Evolutionary conservation across 2,888 invertebrate species (phyloP).

Genomic region (Metellina segmentata): DNA sequence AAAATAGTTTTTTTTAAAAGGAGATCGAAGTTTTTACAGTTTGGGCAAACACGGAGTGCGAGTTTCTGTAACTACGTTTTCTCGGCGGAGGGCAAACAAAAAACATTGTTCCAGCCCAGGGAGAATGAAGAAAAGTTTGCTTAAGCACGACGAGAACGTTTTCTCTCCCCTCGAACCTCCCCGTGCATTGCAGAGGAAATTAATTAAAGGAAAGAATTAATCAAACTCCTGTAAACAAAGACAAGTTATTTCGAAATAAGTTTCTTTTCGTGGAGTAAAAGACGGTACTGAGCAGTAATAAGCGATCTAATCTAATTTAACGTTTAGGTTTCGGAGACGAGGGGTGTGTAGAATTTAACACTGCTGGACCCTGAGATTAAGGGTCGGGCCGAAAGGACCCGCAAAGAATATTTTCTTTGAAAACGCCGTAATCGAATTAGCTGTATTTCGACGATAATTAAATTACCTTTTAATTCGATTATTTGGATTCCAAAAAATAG

Average conservation of each 20-base stretch:
- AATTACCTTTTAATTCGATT: not conserved
- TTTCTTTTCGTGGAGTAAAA: not conserved
- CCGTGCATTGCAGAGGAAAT: conserved; percentile 4
- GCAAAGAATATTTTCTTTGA: not conserved
- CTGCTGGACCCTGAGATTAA: not conserved
- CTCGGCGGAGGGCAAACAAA: not conserved
- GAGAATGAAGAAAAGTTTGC: conserved; percentile 51
- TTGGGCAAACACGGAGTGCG: conserved; percentile 40
- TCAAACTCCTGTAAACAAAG: conserved; percentile 60
- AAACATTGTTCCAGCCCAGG: conserved; percentile 4
- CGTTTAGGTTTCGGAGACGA: not conserved
- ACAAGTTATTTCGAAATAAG: conserved; percentile 34
- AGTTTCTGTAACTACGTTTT: conserved; percentile 53
- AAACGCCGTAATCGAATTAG: not conserved
- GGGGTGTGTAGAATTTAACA: not conserved
- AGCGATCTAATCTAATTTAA: not conserved
- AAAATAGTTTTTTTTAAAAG: conserved; percentile 22
- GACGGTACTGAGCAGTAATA: not conserved
- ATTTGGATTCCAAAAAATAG: not conserved
- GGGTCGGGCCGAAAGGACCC: not conserved
- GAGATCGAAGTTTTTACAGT: conserved; percentile 42
- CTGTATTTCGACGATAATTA: not conserved
- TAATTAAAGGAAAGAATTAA: conserved; percentile 58
- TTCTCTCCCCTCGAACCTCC: not conserved
- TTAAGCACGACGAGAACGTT: conserved; percentile 42